Conservation (phyloP, 2,113 vertebrate genomes). For the Toxotes chatareus region DNA sequence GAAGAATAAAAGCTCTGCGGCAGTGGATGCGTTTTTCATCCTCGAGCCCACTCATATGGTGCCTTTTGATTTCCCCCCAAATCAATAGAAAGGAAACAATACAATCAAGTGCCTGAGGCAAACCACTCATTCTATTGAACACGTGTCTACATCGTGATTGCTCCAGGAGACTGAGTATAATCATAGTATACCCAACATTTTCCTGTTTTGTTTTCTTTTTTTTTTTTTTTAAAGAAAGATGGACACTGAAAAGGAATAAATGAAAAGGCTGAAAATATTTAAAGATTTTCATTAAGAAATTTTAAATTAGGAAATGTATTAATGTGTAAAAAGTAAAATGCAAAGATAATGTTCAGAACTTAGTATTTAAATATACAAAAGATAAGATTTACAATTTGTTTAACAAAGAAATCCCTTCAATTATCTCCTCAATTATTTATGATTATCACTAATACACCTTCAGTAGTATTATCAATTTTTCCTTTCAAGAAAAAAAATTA, state of each 20-base stretch:
- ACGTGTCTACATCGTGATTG: conserved; percentile 55
- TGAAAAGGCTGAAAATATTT: neutral
- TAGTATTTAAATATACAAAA: neutral
- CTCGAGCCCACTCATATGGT: conserved; percentile 42
- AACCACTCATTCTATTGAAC: conserved; percentile 66
- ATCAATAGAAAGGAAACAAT: conserved; percentile 75
- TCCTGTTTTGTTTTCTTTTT: neutral
- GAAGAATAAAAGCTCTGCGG: conserved; percentile 40
- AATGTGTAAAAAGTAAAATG: neutral
- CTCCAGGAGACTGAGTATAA: conserved; percentile 54
- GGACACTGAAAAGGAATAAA: conserved; percentile 11
- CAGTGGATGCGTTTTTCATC: conserved; percentile 27
- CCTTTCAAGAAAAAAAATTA: neutral
- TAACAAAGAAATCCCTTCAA: no score
- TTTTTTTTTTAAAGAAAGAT: neutral
- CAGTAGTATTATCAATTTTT: neutral
- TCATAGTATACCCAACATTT: conserved; percentile 35
- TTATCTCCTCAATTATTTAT: no score
- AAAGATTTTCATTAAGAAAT: neutral
- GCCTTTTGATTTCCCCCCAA: conserved; percentile 51
- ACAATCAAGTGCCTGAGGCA: conserved; percentile 65
- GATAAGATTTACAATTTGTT: neutral
- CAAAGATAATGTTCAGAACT: neutral
- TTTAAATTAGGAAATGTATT: neutral
- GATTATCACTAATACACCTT: neutral